Conservation (phyloP, 2,797 vertebrate species). For the Botia kubotai region DNA sequence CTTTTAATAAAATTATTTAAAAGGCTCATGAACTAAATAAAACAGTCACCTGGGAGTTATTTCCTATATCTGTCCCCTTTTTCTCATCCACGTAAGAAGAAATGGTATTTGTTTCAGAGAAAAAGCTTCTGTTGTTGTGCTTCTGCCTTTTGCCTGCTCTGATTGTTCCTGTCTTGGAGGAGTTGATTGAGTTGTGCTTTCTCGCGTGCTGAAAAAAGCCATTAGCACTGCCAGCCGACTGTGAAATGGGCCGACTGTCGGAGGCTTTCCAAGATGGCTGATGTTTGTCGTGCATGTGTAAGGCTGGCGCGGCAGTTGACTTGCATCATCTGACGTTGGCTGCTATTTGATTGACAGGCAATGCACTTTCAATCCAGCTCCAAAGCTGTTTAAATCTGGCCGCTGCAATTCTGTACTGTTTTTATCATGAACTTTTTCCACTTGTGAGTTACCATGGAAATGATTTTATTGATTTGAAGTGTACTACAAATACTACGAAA, state of each 20-base stretch:
- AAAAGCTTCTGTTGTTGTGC: not conserved
- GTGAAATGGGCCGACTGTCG: conserved; percentile 71
- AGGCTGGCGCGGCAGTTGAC: conserved; percentile 26
- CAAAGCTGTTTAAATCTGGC: not conserved
- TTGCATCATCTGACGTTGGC: conserved; percentile 9
- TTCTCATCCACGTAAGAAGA: not conserved
- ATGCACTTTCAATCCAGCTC: conserved; percentile 9
- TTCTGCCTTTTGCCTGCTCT: conserved; percentile 13
- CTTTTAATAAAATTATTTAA: too few relatives aligned
- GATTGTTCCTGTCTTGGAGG: conserved; percentile 22
- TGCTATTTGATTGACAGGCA: conserved; percentile 32
- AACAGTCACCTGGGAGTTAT: too few relatives aligned
- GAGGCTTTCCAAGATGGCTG: conserved; percentile 48
- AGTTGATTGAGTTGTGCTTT: conserved; percentile 72
- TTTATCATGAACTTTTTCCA: conserved; percentile 20
- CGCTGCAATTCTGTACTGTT: not conserved
- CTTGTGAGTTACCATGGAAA: conserved; percentile 29
- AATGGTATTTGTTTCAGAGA: not conserved
- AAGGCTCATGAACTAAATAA: too few relatives aligned
- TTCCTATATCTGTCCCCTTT: too few relatives aligned
- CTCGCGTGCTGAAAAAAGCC: conserved; percentile 70
- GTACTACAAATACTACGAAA: too few relatives aligned
- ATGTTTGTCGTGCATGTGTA: conserved; percentile 27
- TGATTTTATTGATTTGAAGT: conserved; percentile 25
- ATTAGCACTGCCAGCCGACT: conserved; percentile 75